Conservation (phyloP, 2,888 invertebrate genomes). For the Myopa tessellatipennis region DNA sequence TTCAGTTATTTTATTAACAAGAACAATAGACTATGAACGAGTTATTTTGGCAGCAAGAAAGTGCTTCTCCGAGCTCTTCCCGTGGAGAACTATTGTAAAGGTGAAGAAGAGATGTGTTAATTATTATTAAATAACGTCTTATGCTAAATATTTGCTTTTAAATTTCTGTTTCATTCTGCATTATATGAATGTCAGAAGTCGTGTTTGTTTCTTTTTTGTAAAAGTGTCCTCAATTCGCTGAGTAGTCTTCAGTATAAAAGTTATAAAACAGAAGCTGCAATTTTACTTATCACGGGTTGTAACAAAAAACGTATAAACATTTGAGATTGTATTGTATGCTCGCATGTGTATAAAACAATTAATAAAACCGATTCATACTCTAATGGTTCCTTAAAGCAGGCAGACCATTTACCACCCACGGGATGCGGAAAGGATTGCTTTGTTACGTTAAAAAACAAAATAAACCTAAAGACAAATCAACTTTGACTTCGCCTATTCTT, state of each 20-base stretch:
- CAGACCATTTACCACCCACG: conserved; percentile 11
- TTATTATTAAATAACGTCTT: neutral
- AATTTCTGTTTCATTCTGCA: neutral
- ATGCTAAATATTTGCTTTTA: neutral
- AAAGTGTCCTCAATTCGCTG: neutral
- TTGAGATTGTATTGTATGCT: too few relatives aligned
- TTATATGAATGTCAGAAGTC: too few relatives aligned
- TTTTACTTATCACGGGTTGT: neutral
- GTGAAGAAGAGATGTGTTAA: neutral
- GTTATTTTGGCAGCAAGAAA: conserved; percentile 13
- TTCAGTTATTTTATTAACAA: neutral
- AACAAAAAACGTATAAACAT: too few relatives aligned
- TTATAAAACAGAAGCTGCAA: neutral
- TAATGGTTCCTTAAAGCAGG: too few relatives aligned
- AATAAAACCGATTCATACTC: neutral
- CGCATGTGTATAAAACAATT: neutral
- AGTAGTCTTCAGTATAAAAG: neutral
- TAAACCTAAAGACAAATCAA: neutral
- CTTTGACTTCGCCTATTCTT: neutral
- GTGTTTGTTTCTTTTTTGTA: too few relatives aligned
- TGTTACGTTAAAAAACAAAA: neutral
- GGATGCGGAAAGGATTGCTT: conserved; percentile 26
- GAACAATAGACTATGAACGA: neutral
- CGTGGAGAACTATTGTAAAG: too few relatives aligned
- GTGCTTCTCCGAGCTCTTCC: neutral